These are phyloP conservation scores for Dexiosoma caninum DNA, from an alignment of 2,888 invertebrate genomes.

Conservation along the genomic window DNA sequence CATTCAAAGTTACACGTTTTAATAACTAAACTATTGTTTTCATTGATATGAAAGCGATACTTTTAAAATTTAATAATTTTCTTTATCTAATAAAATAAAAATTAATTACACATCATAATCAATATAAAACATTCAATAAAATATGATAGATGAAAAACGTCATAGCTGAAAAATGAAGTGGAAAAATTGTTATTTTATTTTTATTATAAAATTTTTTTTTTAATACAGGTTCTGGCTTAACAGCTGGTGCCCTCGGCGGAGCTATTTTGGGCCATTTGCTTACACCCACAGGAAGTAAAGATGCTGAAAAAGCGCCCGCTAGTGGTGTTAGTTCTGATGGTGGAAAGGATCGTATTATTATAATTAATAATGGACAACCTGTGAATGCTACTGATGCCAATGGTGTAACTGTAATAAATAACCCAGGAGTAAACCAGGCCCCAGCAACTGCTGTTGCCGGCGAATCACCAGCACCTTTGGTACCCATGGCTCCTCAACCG, in stretches of 20 bases:
- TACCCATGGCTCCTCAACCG: conserved; percentile 37
- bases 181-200: neutral
- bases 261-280: conserved; percentile 74
- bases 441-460: conserved; percentile 63
- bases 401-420: conserved; percentile 66
- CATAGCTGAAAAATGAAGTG: neutral
- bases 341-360: conserved; percentile 72
- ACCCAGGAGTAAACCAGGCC: conserved; percentile 64
- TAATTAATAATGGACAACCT: conserved; percentile 76
- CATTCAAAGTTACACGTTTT: too few species aligned
- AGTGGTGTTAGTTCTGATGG: conserved; percentile 65
- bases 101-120: too few species aligned
- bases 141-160: too few species aligned
- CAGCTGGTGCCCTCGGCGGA: conserved; percentile 75
- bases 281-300: conserved; percentile 72
- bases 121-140: too few species aligned
- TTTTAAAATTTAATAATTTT: too few species aligned
- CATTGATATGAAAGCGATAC: too few species aligned
- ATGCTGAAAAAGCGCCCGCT: conserved; percentile 68
- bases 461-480: conserved; percentile 59
- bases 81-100: too few species aligned
- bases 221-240: conserved; percentile 73
- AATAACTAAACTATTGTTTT: too few species aligned
- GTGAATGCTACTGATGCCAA: conserved; percentile 68
- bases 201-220: neutral